Percentiles rank a stretch among this genome's conserved stretches.
These are phyloP conservation scores for Hypsibius dujardini DNA, from an alignment of 1,140 invertebrate species.

Conservation along the genomic window DNA sequence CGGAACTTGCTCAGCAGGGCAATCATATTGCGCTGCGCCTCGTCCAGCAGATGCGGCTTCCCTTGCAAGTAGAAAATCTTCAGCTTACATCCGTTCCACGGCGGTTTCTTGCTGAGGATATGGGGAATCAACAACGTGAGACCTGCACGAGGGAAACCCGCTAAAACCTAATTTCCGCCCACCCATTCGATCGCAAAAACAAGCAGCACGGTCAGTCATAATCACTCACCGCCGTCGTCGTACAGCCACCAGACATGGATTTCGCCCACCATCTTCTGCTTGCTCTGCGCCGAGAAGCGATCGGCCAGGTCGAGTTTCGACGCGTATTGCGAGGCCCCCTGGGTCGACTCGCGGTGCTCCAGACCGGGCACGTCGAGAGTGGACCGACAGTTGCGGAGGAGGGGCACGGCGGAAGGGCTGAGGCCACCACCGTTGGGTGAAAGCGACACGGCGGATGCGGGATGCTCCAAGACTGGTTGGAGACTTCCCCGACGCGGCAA, in stretches of 20 bases:
- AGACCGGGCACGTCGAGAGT: constrained; percentile 9
- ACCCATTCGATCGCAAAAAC: neutral
- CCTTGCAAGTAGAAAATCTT: constrained; percentile 82
- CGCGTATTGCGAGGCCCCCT: constrained; percentile 19
- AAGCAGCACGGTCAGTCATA: constrained; percentile 12
- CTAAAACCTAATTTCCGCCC: constrained; percentile 17
- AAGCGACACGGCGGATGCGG: no score
- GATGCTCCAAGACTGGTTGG: no score
- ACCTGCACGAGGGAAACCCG: constrained; percentile 29
- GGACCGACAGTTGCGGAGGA: constrained; percentile 1
- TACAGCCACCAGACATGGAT: constrained; percentile 93
- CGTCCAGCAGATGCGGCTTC: constrained; percentile 64
- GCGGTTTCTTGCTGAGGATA: constrained; percentile 62
- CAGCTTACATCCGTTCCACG: constrained; percentile 66
- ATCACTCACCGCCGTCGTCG: constrained; percentile 63
- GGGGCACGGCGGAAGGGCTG: no score
- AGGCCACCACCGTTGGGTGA: no score
- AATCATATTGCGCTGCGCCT: constrained; percentile 85
- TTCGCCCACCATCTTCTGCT: constrained; percentile 18
- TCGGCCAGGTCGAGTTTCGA: constrained; percentile 20
- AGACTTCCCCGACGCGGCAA: no score
- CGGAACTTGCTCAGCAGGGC: constrained; percentile 83
- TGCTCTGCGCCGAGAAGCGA: constrained; percentile 23
- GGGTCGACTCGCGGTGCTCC: neutral
- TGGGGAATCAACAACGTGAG: constrained; percentile 53